Percentiles rank a stretch among this genome's conserved stretches.
These are phyloP conservation scores for Drosophila punjabiensis DNA, from an alignment of 1,140 invertebrate species.

Conservation along the genomic window DNA sequence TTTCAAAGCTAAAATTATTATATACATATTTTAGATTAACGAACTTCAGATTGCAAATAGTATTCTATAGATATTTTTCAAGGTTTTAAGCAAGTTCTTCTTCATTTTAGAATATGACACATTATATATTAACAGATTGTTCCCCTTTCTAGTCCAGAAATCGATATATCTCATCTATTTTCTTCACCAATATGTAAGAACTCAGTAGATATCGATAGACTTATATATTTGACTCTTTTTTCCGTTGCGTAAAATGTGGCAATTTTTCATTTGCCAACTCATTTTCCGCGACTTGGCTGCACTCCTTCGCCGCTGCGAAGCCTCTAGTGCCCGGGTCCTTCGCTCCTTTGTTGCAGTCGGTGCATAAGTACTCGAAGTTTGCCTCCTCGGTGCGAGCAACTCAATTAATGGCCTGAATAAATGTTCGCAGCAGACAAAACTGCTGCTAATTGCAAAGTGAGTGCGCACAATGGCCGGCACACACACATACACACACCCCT, in stretches of 20 bases:
- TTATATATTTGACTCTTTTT: slow-evolving; percentile 2
- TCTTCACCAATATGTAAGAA: neutral
- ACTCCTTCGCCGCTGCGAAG: slow-evolving; percentile 17
- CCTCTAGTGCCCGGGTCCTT: neutral
- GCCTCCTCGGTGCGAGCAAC: slow-evolving; percentile 58
- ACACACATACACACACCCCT: slow-evolving; percentile 35
- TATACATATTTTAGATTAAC: too few relatives aligned
- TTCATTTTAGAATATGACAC: too few relatives aligned
- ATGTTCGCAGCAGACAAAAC: slow-evolving; percentile 77
- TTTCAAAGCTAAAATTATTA: too few relatives aligned
- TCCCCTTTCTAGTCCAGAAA: neutral
- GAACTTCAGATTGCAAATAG: neutral
- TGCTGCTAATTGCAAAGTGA: slow-evolving; percentile 79
- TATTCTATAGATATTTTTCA: neutral
- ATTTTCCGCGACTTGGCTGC: slow-evolving; percentile 27
- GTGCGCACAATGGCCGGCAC: slow-evolving; percentile 58
- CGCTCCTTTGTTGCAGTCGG: slow-evolving; percentile 36
- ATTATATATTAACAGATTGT: neutral
- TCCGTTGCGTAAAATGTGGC: slow-evolving; percentile 18
- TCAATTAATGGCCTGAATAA: slow-evolving; percentile 79
- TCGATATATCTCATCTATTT: neutral
- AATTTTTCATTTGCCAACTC: slow-evolving; percentile 27
- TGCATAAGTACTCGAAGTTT: slow-evolving; percentile 52
- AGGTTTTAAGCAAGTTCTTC: neutral
- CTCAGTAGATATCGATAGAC: neutral